A percentile compares a stretch with the other conserved stretches of the same genome.
Conservation (phyloP, 2,888 invertebrate genomes). For the Nezara viridula region DNA sequence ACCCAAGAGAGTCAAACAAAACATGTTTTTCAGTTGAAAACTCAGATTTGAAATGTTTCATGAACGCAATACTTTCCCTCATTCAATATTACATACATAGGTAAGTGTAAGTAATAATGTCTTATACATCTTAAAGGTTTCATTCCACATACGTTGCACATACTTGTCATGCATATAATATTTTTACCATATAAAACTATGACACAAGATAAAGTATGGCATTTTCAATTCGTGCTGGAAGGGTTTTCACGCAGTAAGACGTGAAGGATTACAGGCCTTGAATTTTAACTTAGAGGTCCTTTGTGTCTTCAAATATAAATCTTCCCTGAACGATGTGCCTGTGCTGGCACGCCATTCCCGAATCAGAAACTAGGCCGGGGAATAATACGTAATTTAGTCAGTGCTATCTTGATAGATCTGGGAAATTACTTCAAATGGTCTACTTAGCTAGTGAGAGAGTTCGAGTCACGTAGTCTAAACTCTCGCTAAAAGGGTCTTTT, state of each 20-base stretch:
- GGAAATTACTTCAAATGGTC: constrained; percentile 37
- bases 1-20: no score
- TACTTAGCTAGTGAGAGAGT: not conserved
- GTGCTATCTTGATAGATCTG: constrained; percentile 18
- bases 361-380: constrained; percentile 27
- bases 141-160: no score
- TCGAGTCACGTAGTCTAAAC: not conserved
- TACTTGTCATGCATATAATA: no score
- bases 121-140: no score
- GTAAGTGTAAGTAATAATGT: no score
- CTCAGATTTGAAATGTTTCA: no score
- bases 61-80: no score
- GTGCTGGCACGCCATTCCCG: not conserved
- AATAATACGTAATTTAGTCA: constrained; percentile 17
- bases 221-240: no score
- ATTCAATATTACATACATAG: no score
- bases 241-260: no score
- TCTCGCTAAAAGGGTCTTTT: not conserved
- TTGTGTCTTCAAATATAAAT: not conserved
- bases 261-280: not conserved
- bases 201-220: not conserved
- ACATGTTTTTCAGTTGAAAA: no score
- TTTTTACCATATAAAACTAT: no score
- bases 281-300: not conserved
- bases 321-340: not conserved